phyloP scores from a whole-genome alignment of 2,888 invertebrate species.

The Cerceris ruficornis region DNA sequence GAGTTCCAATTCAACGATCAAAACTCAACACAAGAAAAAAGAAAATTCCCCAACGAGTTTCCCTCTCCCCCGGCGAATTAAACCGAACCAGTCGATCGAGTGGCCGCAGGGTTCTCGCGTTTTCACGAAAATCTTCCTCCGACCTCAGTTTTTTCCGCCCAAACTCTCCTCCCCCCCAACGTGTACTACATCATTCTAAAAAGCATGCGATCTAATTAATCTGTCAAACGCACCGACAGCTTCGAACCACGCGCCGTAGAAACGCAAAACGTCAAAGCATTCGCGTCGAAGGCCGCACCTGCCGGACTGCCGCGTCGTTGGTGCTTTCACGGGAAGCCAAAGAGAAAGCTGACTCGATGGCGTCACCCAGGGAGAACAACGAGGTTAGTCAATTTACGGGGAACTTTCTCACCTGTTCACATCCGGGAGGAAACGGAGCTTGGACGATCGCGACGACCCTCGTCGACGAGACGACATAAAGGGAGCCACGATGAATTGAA shows the following conservation, averaged over 20 bases:
- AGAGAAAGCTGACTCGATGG: neutral
- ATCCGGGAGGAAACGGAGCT: neutral
- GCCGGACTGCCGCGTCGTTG: slow-evolving; percentile 7
- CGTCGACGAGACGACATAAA: neutral
- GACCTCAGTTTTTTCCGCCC: neutral
- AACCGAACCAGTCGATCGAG: neutral
- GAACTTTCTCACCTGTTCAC: neutral
- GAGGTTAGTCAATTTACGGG: neutral
- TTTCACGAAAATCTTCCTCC: slow-evolving; percentile 1
- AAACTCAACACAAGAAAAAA: neutral
- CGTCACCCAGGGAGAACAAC: slow-evolving; percentile 26
- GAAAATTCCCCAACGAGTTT: neutral
- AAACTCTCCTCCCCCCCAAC: neutral
- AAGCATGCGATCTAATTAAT: slow-evolving; percentile 49
- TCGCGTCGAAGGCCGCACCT: slow-evolving; percentile 24
- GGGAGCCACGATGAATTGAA: slow-evolving; percentile 25
- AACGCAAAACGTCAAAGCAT: slow-evolving; percentile 31
- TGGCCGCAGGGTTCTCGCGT: neutral
- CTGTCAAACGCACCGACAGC: slow-evolving; percentile 50
- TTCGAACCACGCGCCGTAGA: slow-evolving; percentile 13
- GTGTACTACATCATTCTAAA: slow-evolving; percentile 37
- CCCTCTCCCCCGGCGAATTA: neutral
- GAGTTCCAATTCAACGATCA: too few relatives aligned
- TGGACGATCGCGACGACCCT: slow-evolving; percentile 9
- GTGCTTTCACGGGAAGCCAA: slow-evolving; percentile 2